Evolutionary conservation across 2,888 invertebrate species (phyloP), one percentile per base, ranked within the genome.

Genomic region (Dascillus cervinus): DNA sequence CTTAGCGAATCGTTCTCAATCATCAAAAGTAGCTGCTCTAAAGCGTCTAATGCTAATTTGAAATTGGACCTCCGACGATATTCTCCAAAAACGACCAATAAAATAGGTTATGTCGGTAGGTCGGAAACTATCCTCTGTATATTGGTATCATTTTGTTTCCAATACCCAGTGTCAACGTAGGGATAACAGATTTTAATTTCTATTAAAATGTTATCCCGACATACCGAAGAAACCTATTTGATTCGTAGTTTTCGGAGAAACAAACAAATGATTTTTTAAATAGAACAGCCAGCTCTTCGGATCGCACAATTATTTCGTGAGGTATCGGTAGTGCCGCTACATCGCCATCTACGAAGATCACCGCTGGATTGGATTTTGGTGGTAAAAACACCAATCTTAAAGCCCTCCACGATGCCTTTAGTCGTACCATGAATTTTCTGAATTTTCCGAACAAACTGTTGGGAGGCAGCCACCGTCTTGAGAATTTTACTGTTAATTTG

Each of bases 381-480:
- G 58, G 55, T 25, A 43, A 44, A 3, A 60, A 39, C 4, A 55
- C 34, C 26, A 61, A 28, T 17, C 50, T 43, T 3, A 55, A 32
- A 5, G 57, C 55, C 53, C 60, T 56, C 37, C 53, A 47, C 1
- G 50, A 34, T 1, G 59, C 44, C 42, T 52, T 52, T 4, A 55
- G 31, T 1, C 37, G 26, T 0, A 49, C 37, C 39, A 55, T 34
- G 5, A 33, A 31, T 15, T 31, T 32, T 15, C 41, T 43, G 25
- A 52, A 50, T 2, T 43, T 24, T 3, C 56, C 56, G 9, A 51
- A 44, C n/a, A 54, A 12, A 17, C 44, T 50, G 15, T 45, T 47
- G 3, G 62, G 61, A 11, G 62, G 43, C 58, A 58, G 61, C 46
- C 52, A 51, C n/a, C n/a, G n/a, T 9, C 51, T 59, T 1, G 52